Percentiles rank a stretch among this genome's conserved stretches.
Evolutionary conservation across 2,113 vertebrate species (phyloP).

Genomic region (Rhadina sibilatrix): DNA sequence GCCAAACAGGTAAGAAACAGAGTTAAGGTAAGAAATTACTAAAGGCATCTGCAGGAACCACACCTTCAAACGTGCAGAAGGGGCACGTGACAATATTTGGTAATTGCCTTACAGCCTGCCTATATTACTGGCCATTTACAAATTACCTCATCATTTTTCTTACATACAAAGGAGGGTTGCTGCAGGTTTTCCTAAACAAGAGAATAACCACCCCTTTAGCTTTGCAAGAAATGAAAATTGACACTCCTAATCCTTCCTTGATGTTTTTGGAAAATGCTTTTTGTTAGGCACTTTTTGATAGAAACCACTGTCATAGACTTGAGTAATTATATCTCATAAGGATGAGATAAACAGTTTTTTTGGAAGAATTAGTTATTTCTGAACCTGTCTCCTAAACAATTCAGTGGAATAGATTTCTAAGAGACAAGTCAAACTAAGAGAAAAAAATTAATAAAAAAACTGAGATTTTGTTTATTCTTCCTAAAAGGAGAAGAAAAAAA

Average conservation of each 20-base stretch:
- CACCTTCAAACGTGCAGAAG: not conserved
- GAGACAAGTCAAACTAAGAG: not conserved
- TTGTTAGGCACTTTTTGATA: not conserved
- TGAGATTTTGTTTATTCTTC: not conserved
- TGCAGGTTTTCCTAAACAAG: not conserved
- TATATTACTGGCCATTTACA: not conserved
- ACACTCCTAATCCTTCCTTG: not conserved
- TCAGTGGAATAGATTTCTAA: not conserved
- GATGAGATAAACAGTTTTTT: not conserved
- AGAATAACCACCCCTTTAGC: not conserved
- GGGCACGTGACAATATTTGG: not conserved
- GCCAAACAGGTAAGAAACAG: not conserved
- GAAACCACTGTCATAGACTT: not conserved
- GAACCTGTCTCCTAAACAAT: not conserved
- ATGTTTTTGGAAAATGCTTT: not conserved
- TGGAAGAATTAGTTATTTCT: not conserved
- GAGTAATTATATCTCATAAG: not conserved
- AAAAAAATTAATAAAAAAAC: not conserved
- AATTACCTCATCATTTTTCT: not conserved
- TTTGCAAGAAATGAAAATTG: not conserved
- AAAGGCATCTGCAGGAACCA: not conserved
- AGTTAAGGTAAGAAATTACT: not conserved
- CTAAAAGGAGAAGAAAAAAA: not conserved
- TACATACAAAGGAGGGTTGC: not conserved
- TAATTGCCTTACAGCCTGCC: not conserved